Base-by-base conservation (phyloP, 2,797 vertebrate species). In the Acomys russatus region DNA sequence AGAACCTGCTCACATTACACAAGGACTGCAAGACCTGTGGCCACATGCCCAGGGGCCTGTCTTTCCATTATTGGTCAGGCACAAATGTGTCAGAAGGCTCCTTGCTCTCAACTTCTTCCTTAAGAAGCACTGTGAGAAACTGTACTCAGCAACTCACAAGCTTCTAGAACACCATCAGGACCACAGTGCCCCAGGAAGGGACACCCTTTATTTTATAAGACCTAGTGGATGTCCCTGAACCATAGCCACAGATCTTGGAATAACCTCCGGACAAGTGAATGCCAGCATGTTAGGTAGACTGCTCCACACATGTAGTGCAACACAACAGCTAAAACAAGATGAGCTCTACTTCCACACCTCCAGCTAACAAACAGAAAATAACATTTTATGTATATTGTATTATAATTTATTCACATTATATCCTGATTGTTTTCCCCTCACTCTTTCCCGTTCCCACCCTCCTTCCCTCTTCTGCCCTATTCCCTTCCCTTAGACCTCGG, bases 341-440 rank as follows among this genome's bases (percentile, higher is more conserved):
- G 85, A 10, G 23, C 49, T 68, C 51, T 96, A 49, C 18, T 90
- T 6, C 82, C 49, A 77, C 4, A 30, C 66, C n/a, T 89, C 82
- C 70, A 51, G 20, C 88, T 90, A 95, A 82, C 54, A 80, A 96
- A 82, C 82, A 79, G 25, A 90, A 54, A 35, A n/a, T 64, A 87
- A 44, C 44, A 44, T 44, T 44, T 44, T 44, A 44, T 44, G 44
- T 44, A 44, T 44, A 44, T 44, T 44, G 3, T 44, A 44, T 44
- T 44, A 44, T 44, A 44, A 3, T 44, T 44, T 44, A 44, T 44
- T 44, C 44, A 44, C 44, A 44, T 44, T 44, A 44, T 44, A 44
- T 44, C 44, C 44, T 44, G 44, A 44, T 44, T 44, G 44, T 44
- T 44, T 3, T 44, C 44, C 44, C 44, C 44, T 44, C 44, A 44